Conservation (phyloP, 2,113 vertebrate genomes). For the Dolichallabes microphthalmus region DNA sequence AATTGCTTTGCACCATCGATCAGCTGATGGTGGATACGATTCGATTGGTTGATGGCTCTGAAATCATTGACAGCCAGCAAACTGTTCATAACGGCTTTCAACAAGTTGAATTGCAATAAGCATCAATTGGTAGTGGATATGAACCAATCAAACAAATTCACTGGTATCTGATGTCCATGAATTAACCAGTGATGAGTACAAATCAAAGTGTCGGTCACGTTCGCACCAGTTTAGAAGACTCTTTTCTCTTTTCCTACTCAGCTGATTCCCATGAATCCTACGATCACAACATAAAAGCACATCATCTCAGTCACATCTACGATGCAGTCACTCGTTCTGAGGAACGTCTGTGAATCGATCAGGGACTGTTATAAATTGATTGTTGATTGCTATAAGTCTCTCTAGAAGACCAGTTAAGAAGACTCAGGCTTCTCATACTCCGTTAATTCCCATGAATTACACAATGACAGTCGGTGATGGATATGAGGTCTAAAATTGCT, state of each 20-base stretch:
- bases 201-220: background rate
- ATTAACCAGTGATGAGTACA: background rate
- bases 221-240: background rate
- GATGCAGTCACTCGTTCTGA: too few species aligned
- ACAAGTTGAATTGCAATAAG: too few species aligned
- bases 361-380: background rate
- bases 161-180: background rate
- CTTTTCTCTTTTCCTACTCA: background rate
- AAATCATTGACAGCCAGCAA: background rate
- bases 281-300: background rate
- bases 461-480: too few species aligned
- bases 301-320: background rate
- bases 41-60: background rate
- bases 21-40: too few species aligned
- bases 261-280: slow-evolving; percentile 43
- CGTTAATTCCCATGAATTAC: too few species aligned
- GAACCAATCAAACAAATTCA: background rate
- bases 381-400: background rate
- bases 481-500: too few species aligned
- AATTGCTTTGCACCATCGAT: too few species aligned
- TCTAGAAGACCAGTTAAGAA: background rate
- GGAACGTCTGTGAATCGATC: background rate
- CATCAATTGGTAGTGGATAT: background rate
- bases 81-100: background rate
- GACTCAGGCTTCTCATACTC: too few species aligned